These are phyloP conservation scores for Lepus townsendii DNA, from an alignment of 2,797 vertebrate genomes.

Conservation along the genomic window DNA sequence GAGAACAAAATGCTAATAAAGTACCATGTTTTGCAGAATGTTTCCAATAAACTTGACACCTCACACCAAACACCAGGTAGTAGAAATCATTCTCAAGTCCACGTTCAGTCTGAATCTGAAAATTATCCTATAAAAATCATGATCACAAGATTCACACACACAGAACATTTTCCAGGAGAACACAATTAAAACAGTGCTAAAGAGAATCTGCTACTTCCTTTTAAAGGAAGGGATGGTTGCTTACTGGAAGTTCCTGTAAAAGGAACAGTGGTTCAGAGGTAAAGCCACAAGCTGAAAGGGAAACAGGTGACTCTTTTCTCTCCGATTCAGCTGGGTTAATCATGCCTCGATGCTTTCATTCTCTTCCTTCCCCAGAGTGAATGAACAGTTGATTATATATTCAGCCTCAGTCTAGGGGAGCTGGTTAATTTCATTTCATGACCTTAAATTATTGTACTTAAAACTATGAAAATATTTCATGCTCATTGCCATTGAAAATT, in stretches of 20 bases:
- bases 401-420: conserved; percentile 53
- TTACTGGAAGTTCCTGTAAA: conserved; percentile 34
- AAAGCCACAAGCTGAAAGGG: background rate
- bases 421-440: conserved; percentile 67
- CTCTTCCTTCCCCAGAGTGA: background rate
- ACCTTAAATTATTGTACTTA: conserved; percentile 69
- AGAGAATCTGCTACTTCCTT: conserved; percentile 44
- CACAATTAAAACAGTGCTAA: conserved; percentile 49
- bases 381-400: conserved; percentile 43
- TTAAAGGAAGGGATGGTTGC: background rate
- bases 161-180: conserved; percentile 10
- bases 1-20: conserved; percentile 15
- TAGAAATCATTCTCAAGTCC: conserved; percentile 49
- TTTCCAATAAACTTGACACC: conserved; percentile 10
- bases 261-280: conserved; percentile 2
- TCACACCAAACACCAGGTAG: conserved; percentile 14
- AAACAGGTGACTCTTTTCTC: conserved; percentile 18
- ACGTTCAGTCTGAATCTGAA: conserved; percentile 62
- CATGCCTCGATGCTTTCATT: background rate
- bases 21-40: background rate
- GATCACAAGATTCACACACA: conserved; percentile 37
- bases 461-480: conserved; percentile 68
- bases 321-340: conserved; percentile 46
- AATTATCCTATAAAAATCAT: conserved; percentile 39
- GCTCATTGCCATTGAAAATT: conserved; percentile 51